Evolutionary conservation across 2,888 invertebrate genomes (phyloP).

Genomic region (Noctua pronuba): DNA sequence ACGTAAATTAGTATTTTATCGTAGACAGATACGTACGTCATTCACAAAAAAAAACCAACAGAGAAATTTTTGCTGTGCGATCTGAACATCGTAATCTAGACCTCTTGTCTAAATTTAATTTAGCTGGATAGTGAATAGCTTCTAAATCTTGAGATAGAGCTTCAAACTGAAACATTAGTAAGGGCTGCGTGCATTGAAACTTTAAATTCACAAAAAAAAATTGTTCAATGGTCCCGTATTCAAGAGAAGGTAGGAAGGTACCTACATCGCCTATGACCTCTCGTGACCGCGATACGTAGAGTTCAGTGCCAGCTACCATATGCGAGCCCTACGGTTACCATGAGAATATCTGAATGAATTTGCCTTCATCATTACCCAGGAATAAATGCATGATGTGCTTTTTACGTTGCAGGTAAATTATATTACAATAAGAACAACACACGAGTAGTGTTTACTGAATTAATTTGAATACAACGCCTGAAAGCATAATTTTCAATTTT

Average conservation of each 20-base stretch:
- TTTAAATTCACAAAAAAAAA: constrained; percentile 5
- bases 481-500: constrained; percentile 9
- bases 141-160: background rate
- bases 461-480: background rate
- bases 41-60: background rate
- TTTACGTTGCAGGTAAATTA: constrained; percentile 7
- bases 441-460: background rate
- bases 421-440: no score
- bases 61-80: background rate
- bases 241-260: background rate
- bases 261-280: constrained; percentile 30
- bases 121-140: background rate
- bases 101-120: background rate
- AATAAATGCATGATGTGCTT: constrained; percentile 14
- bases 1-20: background rate
- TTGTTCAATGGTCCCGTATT: background rate
- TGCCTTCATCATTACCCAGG: constrained; percentile 35
- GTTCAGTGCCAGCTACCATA: constrained; percentile 51
- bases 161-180: background rate
- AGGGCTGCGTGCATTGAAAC: background rate
- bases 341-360: constrained; percentile 60
- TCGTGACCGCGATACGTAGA: constrained; percentile 33
- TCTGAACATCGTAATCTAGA: background rate
- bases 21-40: background rate
- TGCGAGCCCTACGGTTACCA: constrained; percentile 33